Conservation (phyloP, 2,113 vertebrate species). For the human region GRCh38 chr6:7363501-7364000, state of each 20-base stretch:
- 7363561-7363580: not conserved
- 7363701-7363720: not conserved
- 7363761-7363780: not conserved
- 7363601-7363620: not conserved
- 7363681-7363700: not conserved
- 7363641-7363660: not conserved
- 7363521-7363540: not conserved
- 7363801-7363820: not conserved
- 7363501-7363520: not conserved
- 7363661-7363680: not conserved
- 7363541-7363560: not conserved
- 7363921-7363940: not conserved
- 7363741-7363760: not conserved
- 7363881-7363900: not conserved
- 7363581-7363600: not conserved
- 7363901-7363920: not conserved
- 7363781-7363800: not conserved
- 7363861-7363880: not conserved
- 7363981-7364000: not conserved
- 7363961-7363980: not conserved
- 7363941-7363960: not conserved
- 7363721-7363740: not conserved
- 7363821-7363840: not conserved
- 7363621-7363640: not conserved
- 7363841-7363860: not conserved